phyloP scores from a whole-genome alignment of 2,888 invertebrate genomes.

The Cerastis leucographa region DNA sequence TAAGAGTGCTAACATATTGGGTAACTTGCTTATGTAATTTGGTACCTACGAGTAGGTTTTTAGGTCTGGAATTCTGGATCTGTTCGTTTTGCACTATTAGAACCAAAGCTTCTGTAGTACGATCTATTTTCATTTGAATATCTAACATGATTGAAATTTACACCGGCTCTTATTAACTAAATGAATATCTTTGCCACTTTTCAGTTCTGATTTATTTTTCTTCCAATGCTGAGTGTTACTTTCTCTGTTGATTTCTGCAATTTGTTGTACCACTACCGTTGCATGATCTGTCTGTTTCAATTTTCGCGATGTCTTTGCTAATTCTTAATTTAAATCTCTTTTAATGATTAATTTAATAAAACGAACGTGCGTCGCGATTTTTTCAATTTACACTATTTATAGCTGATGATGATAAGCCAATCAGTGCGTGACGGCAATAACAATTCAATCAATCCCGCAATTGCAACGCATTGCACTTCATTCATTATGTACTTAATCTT shows the following conservation, averaged over 20 bases:
- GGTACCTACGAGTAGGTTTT: background rate
- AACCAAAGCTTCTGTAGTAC: background rate
- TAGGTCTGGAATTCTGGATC: background rate
- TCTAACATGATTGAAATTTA: background rate
- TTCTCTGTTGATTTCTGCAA: slow-evolving; percentile 42
- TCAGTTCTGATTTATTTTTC: slow-evolving; percentile 1
- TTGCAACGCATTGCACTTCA: slow-evolving; percentile 50
- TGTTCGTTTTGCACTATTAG: background rate
- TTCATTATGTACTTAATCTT: slow-evolving; percentile 45
- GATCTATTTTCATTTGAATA: slow-evolving; percentile 6
- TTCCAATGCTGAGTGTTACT: slow-evolving; percentile 18
- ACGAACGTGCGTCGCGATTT: slow-evolving; percentile 21
- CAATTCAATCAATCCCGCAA: slow-evolving; percentile 50
- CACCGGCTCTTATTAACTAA: background rate
- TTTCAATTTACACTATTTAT: slow-evolving; percentile 57
- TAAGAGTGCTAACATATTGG: slow-evolving; percentile 72
- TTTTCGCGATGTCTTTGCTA: slow-evolving; percentile 14
- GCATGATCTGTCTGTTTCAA: slow-evolving; percentile 48
- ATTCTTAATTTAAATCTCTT: slow-evolving; percentile 12
- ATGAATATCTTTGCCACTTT: background rate
- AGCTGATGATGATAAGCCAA: slow-evolving; percentile 51
- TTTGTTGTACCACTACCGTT: slow-evolving; percentile 24
- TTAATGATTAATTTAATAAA: slow-evolving; percentile 33
- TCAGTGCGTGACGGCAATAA: slow-evolving; percentile 62
- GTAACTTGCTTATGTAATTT: slow-evolving; percentile 9